Percentiles rank a stretch among this genome's conserved stretches.
These are phyloP conservation scores for Apostichopus parvimensis DNA, from an alignment of 35 echinoderm and acorn worm species.

Conservation along the genomic window DNA sequence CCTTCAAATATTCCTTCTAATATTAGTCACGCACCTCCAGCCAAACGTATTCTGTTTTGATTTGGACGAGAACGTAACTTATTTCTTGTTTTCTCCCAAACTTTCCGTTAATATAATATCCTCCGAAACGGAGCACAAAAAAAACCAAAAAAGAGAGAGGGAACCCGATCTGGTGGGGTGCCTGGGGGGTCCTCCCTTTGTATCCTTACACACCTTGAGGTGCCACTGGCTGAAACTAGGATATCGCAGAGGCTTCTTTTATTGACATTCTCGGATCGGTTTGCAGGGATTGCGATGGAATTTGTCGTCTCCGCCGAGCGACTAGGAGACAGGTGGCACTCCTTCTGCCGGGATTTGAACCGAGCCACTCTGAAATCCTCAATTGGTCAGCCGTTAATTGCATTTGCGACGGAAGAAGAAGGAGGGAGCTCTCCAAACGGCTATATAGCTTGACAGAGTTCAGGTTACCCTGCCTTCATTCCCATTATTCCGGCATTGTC, in stretches of 20 bases:
- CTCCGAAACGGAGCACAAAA: neutral
- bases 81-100: neutral
- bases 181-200: constrained; percentile 12
- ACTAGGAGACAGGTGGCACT: constrained; percentile 22
- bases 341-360: neutral
- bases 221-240: neutral
- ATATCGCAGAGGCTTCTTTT: constrained; percentile 16
- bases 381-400: constrained; percentile 37
- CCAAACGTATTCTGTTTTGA: neutral
- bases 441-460: no score
- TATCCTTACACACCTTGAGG: constrained; percentile 14
- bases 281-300: neutral
- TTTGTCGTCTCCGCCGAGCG: neutral
- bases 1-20: neutral
- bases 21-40: neutral
- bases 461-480: no score
- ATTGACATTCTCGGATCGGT: constrained; percentile 35
- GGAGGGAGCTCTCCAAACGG: constrained; percentile 1
- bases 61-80: neutral
- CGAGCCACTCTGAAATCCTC: constrained; percentile 11
- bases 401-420: constrained; percentile 20
- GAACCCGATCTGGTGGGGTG: neutral
- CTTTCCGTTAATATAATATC: neutral
- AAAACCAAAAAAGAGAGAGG: neutral
- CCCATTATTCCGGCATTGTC: no score